Base-by-base conservation (phyloP, 2,888 invertebrate species). In the Pristionchus exspectatus region DNA sequence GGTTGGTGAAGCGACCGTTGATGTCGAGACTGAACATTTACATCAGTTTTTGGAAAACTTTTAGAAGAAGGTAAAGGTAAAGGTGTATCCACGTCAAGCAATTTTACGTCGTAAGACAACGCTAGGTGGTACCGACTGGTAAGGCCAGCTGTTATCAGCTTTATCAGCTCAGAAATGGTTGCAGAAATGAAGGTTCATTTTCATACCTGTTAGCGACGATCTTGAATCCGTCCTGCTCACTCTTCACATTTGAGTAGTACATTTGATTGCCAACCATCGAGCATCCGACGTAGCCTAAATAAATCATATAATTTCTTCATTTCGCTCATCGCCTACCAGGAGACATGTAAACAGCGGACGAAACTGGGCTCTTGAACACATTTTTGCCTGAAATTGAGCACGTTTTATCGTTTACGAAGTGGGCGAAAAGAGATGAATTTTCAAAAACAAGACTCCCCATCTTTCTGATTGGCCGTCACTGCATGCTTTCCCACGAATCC, bases 211-310 rank as follows among this genome's bases (percentile, higher is more conserved):
- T 27, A 0, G 81, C 81, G 4, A 18, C 10, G 16, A 50, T 4
- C 81, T 12, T 50, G 27, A 50, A 50, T 0, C 14, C 27, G 50
- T 81, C 81, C n/a, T 81, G 50, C 0, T 54, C 50, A 9, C 3
- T 27, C 12, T 81, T 81, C 50, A 50, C 50, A 14, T 24, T 24
- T 10, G 81, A 50, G 81, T 50, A 81, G 50, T 81, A 81, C n/a
- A n/a, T 4, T n/a, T 44, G n/a, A 21, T 50, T 81, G 21, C 50
- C 50, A 4, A 27, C 33, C 27, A 81, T 54, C 27, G 81, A 81
- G 33, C 81, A 81, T 2, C 81, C 81, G 16, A 81, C 81, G 27
- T 81, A 27, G 14, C 81, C 81, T 81, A 16, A 54, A 50, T 38
- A 24, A 50, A 3, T 0, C 12, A 27, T 50, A 7, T 50, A 10